Evolutionary conservation across 2,888 invertebrate genomes (phyloP).

Genomic region (Drosophila pseudotalamancana): DNA sequence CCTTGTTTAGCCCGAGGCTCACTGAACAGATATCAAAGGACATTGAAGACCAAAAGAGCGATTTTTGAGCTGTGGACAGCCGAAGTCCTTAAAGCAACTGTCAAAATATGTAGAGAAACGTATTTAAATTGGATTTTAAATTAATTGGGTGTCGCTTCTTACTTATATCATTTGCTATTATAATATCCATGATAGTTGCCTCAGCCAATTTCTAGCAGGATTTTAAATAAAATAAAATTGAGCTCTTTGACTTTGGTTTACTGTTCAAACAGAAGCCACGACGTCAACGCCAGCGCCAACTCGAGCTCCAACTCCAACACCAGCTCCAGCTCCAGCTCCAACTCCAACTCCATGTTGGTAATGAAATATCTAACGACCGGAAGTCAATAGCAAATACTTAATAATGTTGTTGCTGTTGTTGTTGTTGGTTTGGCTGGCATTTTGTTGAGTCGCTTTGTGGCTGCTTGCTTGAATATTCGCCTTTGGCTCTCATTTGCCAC

Average conservation of each 20-base stretch:
- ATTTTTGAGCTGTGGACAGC: slow-evolving; percentile 1
- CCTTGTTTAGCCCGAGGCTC: slow-evolving; percentile 57
- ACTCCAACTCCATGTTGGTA: slow-evolving; percentile 60
- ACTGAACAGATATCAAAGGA: slow-evolving; percentile 65
- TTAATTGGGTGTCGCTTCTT: slow-evolving; percentile 27
- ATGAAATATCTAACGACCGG: slow-evolving; percentile 81
- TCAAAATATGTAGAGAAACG: slow-evolving; percentile 7
- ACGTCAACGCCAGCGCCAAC: slow-evolving; percentile 14
- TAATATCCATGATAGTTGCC: too few relatives aligned
- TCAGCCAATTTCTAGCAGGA: too few relatives aligned
- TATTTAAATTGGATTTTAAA: slow-evolving; percentile 1
- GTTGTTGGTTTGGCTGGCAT: slow-evolving; percentile 17
- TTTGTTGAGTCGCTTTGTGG: slow-evolving; percentile 50
- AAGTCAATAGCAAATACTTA: slow-evolving; percentile 81
- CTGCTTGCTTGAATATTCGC: slow-evolving; percentile 55
- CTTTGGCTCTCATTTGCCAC: slow-evolving; percentile 54
- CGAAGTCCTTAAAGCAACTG: neutral
- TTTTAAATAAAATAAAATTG: slow-evolving; percentile 60
- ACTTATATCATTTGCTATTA: slow-evolving; percentile 18
- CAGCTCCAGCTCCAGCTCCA: slow-evolving; percentile 16
- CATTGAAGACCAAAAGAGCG: slow-evolving; percentile 29
- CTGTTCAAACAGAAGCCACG: slow-evolving; percentile 28
- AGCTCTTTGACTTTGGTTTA: slow-evolving; percentile 38
- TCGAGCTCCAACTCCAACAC: slow-evolving; percentile 24
- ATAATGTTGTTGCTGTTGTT: slow-evolving; percentile 80